These are phyloP conservation scores for Cydia splendana DNA, from an alignment of 1,140 invertebrate genomes.

Conservation along the genomic window DNA sequence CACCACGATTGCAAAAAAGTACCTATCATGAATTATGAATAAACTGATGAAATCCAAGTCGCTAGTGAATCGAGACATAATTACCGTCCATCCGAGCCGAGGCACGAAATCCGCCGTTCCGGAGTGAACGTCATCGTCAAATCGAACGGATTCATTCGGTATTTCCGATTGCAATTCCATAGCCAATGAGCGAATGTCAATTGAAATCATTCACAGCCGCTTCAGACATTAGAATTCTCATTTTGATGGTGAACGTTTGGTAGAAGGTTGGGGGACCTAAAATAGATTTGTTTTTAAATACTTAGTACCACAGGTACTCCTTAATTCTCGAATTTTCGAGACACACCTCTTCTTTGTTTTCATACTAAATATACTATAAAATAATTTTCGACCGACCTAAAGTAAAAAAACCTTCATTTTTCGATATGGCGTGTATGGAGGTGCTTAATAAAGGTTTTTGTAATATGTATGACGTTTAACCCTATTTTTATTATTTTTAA, in stretches of 20 bases:
- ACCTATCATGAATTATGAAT: neutral
- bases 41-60: conserved; percentile 18
- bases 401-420: no score
- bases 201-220: conserved; percentile 26
- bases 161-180: conserved; percentile 70
- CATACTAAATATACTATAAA: no score
- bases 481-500: no score
- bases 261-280: no score
- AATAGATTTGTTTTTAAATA: no score
- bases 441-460: no score
- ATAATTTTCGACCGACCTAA: no score
- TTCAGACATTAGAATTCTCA: conserved; percentile 16
- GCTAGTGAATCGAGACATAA: conserved; percentile 17
- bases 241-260: neutral
- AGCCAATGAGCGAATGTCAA: conserved; percentile 47
- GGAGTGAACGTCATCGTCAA: conserved; percentile 55
- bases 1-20: neutral
- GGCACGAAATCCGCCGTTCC: conserved; percentile 55
- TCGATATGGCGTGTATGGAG: no score
- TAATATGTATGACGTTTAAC: no score
- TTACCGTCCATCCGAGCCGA: conserved; percentile 20
- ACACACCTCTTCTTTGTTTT: no score
- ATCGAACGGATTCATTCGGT: conserved; percentile 68
- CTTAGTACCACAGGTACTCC: no score
- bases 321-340: no score